Conservation (phyloP, 1,140 invertebrate genomes). For the Chironomus striatipennis region DNA sequence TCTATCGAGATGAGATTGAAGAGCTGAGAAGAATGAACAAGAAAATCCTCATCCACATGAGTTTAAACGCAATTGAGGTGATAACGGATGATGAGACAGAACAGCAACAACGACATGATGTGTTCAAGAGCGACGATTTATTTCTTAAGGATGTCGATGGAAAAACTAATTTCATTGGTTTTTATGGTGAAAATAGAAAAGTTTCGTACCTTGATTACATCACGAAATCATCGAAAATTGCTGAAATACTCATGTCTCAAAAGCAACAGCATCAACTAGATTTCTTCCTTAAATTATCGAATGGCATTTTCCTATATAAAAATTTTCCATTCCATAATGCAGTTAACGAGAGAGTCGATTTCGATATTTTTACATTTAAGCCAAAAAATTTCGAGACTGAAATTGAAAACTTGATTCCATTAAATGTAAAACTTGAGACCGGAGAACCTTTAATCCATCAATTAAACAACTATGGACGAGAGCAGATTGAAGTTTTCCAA, state of each 20-base stretch:
- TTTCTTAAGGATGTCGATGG: neutral
- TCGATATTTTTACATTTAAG: neutral
- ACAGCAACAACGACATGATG: neutral
- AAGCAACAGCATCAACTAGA: neutral
- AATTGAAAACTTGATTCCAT: neutral
- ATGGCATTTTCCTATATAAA: neutral
- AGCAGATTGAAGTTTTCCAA: neutral
- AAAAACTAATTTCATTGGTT: neutral
- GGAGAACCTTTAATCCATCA: neutral
- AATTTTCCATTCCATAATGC: neutral
- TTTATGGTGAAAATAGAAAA: constrained; percentile 14
- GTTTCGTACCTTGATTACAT: constrained; percentile 18
- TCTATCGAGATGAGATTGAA: neutral
- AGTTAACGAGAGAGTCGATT: neutral
- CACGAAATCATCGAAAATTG: constrained; percentile 6
- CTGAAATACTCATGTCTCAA: neutral
- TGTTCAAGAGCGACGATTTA: neutral
- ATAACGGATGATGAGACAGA: neutral
- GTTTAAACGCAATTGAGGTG: neutral
- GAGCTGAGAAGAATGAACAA: neutral
- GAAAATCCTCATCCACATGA: neutral
- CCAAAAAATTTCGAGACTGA: neutral
- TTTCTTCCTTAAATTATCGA: neutral
- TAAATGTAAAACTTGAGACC: neutral
- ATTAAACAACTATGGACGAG: neutral